Evolutionary conservation across 1,140 invertebrate genomes (phyloP), one percentile per base, ranked within the genome.

Genomic region (Drosophila bocqueti): DNA sequence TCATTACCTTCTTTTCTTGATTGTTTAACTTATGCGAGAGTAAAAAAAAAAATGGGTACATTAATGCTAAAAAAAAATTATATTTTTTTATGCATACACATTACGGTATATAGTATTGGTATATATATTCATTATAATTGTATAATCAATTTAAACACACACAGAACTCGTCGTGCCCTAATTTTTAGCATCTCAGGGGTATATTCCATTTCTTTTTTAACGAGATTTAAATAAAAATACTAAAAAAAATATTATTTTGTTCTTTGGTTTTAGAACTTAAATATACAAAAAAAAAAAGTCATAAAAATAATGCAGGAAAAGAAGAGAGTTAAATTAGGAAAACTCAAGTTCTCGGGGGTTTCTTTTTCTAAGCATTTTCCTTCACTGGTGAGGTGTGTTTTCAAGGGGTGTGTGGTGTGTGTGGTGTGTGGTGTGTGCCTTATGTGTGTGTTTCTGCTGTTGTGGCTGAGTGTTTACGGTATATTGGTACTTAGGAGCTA

Each of bases 231-330:
- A 63, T 55, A 74, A 63, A 74, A 74, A 64, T 76, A 74, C 40
- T 59, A 76, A 62, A 66, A 73, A 85, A 79, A 82, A 24, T 76
- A 78, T 72, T 89, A 54, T 71, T 52, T 72, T 89, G 80, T 89
- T 89, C 81, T 89, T 89, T 89, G 81, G 83, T 89, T 81, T 83
- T 89, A 89, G 81, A 84, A 89, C 77, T 89, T 89, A 89, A 81
- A 89, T 73, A 60, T 81, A 71, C 69, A 89, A 87, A 86, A 83
- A 83, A 76, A 76, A 76, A 36, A 24, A 24, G 0, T 36, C 52
- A 55, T 55, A 36, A 36, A 21, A 36, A 54, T 54, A 55, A 72
- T 50, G 15, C 8, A 71, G 66, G 63, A 74, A 76, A 71, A 74
- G 47, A 68, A 50, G 54, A 66, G 55, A 60, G 13, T 66, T 31